Conservation (phyloP, 1,140 invertebrate species). For the Nasonia giraulti region DNA sequence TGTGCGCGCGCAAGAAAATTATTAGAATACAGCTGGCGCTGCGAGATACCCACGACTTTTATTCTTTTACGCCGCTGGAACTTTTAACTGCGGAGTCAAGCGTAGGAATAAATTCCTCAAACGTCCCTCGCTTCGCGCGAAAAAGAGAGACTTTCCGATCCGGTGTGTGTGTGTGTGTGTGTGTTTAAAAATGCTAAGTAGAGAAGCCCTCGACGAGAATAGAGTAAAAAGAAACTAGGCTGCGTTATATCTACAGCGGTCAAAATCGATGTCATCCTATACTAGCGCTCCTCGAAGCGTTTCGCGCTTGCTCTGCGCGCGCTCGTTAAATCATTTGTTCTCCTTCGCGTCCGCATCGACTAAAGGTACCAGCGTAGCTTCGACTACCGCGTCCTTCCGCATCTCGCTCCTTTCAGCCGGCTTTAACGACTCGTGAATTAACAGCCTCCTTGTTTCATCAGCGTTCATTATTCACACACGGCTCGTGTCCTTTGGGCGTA, state of each 20-base stretch:
- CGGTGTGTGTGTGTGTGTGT: no score
- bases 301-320: slow-evolving; percentile 25
- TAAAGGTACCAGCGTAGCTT: not conserved
- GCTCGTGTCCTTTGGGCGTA: not conserved
- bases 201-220: not conserved
- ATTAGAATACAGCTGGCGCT: no score
- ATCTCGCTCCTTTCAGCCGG: slow-evolving; percentile 19
- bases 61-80: no score
- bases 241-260: no score
- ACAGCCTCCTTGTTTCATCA: slow-evolving; percentile 54
- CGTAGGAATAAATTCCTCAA: no score
- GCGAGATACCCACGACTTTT: no score
- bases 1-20: no score
- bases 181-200: no score
- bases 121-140: no score
- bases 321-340: slow-evolving; percentile 73
- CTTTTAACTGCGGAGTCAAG: no score
- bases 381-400: slow-evolving; percentile 42
- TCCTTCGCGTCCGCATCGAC: slow-evolving; percentile 40
- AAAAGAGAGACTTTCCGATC: no score
- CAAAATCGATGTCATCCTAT: not conserved
- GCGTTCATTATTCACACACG: slow-evolving; percentile 45
- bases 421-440: slow-evolving; percentile 36
- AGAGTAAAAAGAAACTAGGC: not conserved
- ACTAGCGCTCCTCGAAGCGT: not conserved